Conservation (phyloP, 2,113 vertebrate species). For the Urocitellus parryii region DNA sequence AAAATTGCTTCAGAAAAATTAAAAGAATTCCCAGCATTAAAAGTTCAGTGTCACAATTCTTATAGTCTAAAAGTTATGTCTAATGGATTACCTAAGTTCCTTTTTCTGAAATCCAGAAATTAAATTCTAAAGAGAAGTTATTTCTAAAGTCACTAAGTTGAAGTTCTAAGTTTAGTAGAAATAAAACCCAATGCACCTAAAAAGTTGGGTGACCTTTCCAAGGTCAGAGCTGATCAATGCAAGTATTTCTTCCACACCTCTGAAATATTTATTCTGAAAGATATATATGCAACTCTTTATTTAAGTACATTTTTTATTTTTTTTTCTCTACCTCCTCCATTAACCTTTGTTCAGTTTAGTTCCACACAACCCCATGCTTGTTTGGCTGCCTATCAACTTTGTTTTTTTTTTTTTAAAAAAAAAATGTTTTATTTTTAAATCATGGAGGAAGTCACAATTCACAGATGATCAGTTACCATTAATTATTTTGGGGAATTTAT, state of each 20-base stretch:
- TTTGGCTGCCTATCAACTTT: background rate
- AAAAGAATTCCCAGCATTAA: background rate
- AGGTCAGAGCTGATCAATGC: background rate
- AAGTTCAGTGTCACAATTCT: background rate
- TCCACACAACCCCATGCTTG: background rate
- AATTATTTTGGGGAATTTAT: background rate
- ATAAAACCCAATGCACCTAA: background rate
- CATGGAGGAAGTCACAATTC: background rate
- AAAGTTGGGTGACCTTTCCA: background rate
- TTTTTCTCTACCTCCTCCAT: background rate
- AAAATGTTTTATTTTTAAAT: conserved; percentile 20
- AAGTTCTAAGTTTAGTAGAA: conserved; percentile 1
- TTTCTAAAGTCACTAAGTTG: background rate
- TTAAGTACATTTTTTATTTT: too few species aligned
- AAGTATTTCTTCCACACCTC: background rate
- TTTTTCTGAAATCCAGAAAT: conserved; percentile 9
- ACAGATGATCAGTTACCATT: background rate
- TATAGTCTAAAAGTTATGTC: background rate
- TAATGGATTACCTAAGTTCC: background rate
- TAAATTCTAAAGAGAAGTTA: background rate
- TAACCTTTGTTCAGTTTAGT: background rate
- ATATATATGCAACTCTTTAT: background rate
- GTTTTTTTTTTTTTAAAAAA: too few species aligned
- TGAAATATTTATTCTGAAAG: background rate
- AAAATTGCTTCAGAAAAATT: conserved; percentile 30